phyloP scores from a whole-genome alignment of 2,888 invertebrate species.

The Troides oblongomaculatus region DNA sequence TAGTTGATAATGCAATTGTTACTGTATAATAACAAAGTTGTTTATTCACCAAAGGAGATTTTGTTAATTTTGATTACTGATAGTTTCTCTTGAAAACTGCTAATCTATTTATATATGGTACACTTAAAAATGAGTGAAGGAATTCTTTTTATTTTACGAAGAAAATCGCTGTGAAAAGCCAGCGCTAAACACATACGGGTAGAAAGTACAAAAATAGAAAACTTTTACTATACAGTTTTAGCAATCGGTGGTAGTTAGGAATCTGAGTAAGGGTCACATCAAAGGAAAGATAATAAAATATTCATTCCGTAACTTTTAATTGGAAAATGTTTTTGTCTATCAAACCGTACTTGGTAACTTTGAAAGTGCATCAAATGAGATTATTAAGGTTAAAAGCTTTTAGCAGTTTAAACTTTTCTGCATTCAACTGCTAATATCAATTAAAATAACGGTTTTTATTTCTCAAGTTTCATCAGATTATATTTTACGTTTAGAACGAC shows the following conservation, averaged over 20 bases:
- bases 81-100: background rate
- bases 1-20: too few species aligned
- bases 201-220: too few species aligned
- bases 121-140: too few species aligned
- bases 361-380: background rate
- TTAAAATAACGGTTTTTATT: background rate
- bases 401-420: slow-evolving; percentile 4
- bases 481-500: background rate
- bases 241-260: background rate
- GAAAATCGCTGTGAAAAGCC: too few species aligned
- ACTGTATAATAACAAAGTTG: too few species aligned
- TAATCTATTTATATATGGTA: background rate
- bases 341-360: slow-evolving; percentile 4
- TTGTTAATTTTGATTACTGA: background rate
- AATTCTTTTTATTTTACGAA: too few species aligned
- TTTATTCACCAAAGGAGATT: background rate
- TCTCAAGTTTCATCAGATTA: background rate
- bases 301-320: slow-evolving; percentile 7
- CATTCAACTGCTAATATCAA: background rate
- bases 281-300: background rate
- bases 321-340: slow-evolving; percentile 9
- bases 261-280: background rate
- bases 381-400: slow-evolving; percentile 24
- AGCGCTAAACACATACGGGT: too few species aligned
- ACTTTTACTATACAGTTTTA: too few species aligned